Base-by-base conservation (phyloP, 1,140 invertebrate species). In the Brachionus plicatilis region DNA sequence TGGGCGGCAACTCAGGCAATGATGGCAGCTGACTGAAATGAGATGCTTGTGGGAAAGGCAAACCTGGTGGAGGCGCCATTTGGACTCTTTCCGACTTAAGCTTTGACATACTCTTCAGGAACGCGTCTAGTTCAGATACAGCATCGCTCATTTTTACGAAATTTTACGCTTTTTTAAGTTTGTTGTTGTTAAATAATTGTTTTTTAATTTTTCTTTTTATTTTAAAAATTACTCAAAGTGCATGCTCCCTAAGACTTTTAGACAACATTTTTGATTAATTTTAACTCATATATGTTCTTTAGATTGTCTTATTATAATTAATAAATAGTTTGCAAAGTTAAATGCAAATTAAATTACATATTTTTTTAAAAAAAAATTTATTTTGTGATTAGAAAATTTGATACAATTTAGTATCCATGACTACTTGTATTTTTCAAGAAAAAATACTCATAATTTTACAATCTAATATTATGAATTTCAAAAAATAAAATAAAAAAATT, bases 61-160 rank as follows among this genome's bases (percentile, higher is more conserved):
- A 33, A 24, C 68, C 68, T 24, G 72, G 41, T 50, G 72, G 72
- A 27, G 72, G 41, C 27, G 43, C 43, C 27, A 50, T 47, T 29
- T 27, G 43, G 8, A 12, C 72, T 50, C 43, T 76, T 76, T 76
- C 43, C 7, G 17, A 24, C 50, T 76, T 17, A 6, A 47, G 12
- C 20, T 50, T 76, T 9, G 43, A 50, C 47, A 76, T 76, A n/a
- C 29, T 76, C 43, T 47, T 50, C 27, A 76, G 8, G 47, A 76
- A 76, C 17, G 72, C 72, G 47, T 47, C 47, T 47, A 76, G 27
- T 76, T 76, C 72, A 9, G 72, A 76, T 76, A 76, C 43, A 29
- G 72, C 72, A 76, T 76, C 72, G 11, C 72, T 76, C 72, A 76
- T 76, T 76, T 47, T 76, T 76, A 37, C 20, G 17, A 47, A 27